Evolutionary conservation across 2,888 invertebrate genomes (phyloP), one percentile per base, ranked within the genome.

Genomic region (Scotopteryx bipunctaria): DNA sequence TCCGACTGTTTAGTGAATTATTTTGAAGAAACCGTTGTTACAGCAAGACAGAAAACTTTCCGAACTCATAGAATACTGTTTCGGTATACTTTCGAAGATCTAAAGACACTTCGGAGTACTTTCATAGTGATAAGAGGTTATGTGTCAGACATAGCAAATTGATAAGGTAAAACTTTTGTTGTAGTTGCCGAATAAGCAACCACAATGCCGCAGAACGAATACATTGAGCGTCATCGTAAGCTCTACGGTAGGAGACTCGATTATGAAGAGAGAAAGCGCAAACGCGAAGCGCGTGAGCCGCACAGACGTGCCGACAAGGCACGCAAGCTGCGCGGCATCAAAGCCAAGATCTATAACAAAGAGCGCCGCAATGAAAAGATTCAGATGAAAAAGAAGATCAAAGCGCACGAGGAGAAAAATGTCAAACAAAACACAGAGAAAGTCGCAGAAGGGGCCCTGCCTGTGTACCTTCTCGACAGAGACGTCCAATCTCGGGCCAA

Each of bases 131-230:
- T 66, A 61, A 66, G 76, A 80, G 79, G 78, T 78, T 78, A 79
- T 64, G 66, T 59, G 51, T 54, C 55, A 59, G 61, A 55, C 46
- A 1, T 36, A 43, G 23, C 52, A 38, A 49, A 44, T 76, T 83
- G 71, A 75, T 71, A 71, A 68, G 76, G 45, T 53, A 63, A 71
- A 71, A 70, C 78, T 87, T 88, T 90, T 90, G 89, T 90, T 89
- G 85, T 90, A 90, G 88, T 89, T 85, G 86, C 86, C 86, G 90
- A 79, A 72, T 81, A 83, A 89, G 83, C 88, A 87, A 83, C 86
- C 87, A 92, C 78, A 85, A 98, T 98, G 98, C 98, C 98, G 79
- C 99, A 99, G 93, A 99, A 99, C 94, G 99, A 99, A 90, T 98
- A 99, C 84, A 99, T 99, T 90, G 99, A 99, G 74, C 94, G 99